A percentile compares a stretch with the other conserved stretches of the same genome.
phyloP scores from a whole-genome alignment of 2,797 vertebrate genomes.

The Poeciliopsis paucimaculata region DNA sequence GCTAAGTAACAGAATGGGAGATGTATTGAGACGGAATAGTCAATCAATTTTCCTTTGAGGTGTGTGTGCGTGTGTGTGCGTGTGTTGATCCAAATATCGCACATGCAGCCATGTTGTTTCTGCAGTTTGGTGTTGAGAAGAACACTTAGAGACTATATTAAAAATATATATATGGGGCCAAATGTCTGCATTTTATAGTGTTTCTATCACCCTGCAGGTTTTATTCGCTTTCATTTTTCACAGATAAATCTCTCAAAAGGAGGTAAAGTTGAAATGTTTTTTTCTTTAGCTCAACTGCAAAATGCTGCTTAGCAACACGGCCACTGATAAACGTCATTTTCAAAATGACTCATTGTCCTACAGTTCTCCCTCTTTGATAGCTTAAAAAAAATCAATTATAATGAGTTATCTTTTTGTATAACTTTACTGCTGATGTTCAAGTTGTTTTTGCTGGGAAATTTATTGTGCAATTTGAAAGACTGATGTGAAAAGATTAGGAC shows the following conservation, averaged over 20 bases:
- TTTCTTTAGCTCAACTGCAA: background rate
- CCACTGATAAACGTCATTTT: background rate
- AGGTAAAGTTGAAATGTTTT: background rate
- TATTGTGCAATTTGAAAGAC: background rate
- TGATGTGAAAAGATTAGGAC: background rate
- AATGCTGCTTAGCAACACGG: background rate
- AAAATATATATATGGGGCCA: background rate
- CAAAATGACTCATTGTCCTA: background rate
- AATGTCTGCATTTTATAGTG: slow-evolving; percentile 24
- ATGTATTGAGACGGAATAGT: slow-evolving; percentile 84
- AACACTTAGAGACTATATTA: background rate
- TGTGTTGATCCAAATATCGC: slow-evolving; percentile 29
- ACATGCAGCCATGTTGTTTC: slow-evolving; percentile 47
- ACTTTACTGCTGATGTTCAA: background rate
- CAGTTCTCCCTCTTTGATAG: background rate
- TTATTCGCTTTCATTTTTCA: slow-evolving; percentile 45
- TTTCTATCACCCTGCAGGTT: slow-evolving; percentile 35
- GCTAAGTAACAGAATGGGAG: slow-evolving; percentile 86
- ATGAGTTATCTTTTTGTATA: background rate
- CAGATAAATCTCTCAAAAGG: slow-evolving; percentile 31
- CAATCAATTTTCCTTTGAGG: slow-evolving; percentile 80
- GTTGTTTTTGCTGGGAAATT: background rate
- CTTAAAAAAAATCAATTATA: background rate
- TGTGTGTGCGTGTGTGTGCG: slow-evolving; percentile 43
- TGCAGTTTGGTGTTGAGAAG: slow-evolving; percentile 12